A percentile compares a stretch with the other conserved stretches of the same genome.
Evolutionary conservation across 1,140 invertebrate species (phyloP).

Genomic region (Thrips palmi): DNA sequence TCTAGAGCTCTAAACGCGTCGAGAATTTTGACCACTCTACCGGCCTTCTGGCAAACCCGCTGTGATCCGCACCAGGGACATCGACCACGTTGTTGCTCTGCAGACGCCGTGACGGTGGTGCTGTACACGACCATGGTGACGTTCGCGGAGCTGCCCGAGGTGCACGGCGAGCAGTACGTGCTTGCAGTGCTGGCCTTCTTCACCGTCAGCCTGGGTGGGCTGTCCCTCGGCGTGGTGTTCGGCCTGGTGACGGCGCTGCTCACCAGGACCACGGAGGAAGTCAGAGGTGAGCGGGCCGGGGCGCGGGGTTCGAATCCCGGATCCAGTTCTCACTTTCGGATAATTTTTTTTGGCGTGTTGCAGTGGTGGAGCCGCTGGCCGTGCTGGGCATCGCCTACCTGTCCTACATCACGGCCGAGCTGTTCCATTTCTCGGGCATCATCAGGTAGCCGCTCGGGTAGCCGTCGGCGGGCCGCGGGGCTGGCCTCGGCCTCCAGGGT

Average conservation of each 20-base stretch:
- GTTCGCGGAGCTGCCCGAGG: constrained; percentile 63
- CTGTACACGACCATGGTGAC: constrained; percentile 91
- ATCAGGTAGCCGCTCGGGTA: constrained; percentile 45
- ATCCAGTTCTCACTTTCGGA: too few species aligned
- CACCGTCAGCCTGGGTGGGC: constrained; percentile 83
- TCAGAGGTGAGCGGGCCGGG: too few species aligned
- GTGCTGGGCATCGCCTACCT: constrained; percentile 98
- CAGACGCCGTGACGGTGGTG: too few species aligned
- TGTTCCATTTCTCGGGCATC: constrained; percentile 96
- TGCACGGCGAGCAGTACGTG: constrained; percentile 60
- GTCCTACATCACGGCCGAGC: constrained; percentile 91
- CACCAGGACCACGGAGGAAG: constrained; percentile 86
- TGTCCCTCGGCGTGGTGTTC: constrained; percentile 86
- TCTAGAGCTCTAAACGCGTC: too few species aligned
- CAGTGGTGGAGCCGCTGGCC: constrained; percentile 95
- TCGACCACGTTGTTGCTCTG: too few species aligned
- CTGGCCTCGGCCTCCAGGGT: too few species aligned
- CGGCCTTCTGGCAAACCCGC: too few species aligned
- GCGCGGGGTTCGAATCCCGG: too few species aligned
- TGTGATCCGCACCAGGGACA: too few species aligned
- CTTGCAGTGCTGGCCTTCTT: constrained; percentile 81
- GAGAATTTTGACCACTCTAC: too few species aligned
- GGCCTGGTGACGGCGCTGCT: constrained; percentile 89
- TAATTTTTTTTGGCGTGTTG: too few species aligned
- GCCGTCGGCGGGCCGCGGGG: neutral